Conservation (phyloP, 1,140 invertebrate species). For the Heliothis virescens region DNA sequence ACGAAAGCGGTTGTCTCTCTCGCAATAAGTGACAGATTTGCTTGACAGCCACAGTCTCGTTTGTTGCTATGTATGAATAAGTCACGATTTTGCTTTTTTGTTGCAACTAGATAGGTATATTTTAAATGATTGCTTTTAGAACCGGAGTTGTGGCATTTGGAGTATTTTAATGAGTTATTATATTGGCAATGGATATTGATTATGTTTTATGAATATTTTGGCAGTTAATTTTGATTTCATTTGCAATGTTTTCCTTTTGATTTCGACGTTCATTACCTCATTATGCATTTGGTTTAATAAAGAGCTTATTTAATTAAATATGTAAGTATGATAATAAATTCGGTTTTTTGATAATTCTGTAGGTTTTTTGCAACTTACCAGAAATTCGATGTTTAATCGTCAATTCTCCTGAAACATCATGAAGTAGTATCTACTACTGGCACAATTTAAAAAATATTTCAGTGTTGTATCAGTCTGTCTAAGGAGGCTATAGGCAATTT, state of each 20-base stretch:
- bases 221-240: not conserved
- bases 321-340: too few relatives aligned
- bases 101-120: conserved; percentile 62
- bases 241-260: not conserved
- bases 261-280: not conserved
- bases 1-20: conserved; percentile 72
- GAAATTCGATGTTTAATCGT: too few relatives aligned
- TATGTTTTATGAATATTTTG: conserved; percentile 34
- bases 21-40: conserved; percentile 85
- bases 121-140: conserved; percentile 69
- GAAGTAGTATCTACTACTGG: too few relatives aligned
- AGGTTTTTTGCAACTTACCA: too few relatives aligned
- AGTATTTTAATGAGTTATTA: conserved; percentile 49
- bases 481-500: too few relatives aligned
- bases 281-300: not conserved
- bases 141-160: conserved; percentile 41
- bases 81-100: conserved; percentile 81
- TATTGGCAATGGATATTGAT: conserved; percentile 29
- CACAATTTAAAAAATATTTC: too few relatives aligned
- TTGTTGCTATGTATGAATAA: conserved; percentile 78
- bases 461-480: too few relatives aligned
- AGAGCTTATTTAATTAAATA: not conserved
- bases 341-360: too few relatives aligned
- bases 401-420: too few relatives aligned
- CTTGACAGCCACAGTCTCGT: conserved; percentile 79